These are phyloP conservation scores for Anoncus sp. DNA, from an alignment of 2,888 invertebrate genomes.

Conservation along the genomic window DNA sequence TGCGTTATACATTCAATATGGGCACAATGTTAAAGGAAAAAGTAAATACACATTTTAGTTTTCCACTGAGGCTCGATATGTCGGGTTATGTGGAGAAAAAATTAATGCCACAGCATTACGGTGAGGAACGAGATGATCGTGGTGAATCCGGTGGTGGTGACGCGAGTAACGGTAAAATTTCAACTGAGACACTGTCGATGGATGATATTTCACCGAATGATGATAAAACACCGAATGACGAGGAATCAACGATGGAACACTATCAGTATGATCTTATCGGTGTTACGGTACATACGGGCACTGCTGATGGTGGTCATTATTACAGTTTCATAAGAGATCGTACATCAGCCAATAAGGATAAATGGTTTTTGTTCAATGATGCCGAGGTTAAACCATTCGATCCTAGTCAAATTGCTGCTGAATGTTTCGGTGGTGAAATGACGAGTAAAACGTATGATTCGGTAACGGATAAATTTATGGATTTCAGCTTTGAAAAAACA, in stretches of 20 bases:
- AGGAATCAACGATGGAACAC: slow-evolving; percentile 88
- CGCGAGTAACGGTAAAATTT: slow-evolving; percentile 67
- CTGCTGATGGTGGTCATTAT: slow-evolving; percentile 98
- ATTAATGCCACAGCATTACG: slow-evolving; percentile 94
- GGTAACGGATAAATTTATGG: slow-evolving; percentile 98
- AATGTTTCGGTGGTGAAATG: slow-evolving; percentile 99
- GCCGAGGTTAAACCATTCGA: slow-evolving; percentile 98
- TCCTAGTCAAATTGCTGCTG: slow-evolving; percentile 96
- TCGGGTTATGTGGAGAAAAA: slow-evolving; percentile 97
- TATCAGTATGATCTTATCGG: slow-evolving; percentile 95
- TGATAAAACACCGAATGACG: slow-evolving; percentile 77
- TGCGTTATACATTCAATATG: slow-evolving; percentile 99
- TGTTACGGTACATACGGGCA: slow-evolving; percentile 99
- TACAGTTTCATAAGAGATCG: slow-evolving; percentile 98
- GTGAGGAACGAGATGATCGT: slow-evolving; percentile 85
- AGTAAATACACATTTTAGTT: slow-evolving; percentile 98
- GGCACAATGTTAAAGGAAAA: slow-evolving; percentile 98
- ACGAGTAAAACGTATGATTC: slow-evolving; percentile 99
- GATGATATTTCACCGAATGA: slow-evolving; percentile 71
- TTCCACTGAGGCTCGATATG: slow-evolving; percentile 97
- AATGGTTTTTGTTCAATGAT: slow-evolving; percentile 97
- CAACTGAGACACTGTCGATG: slow-evolving; percentile 35
- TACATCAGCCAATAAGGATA: slow-evolving; percentile 88
- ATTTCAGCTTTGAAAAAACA: slow-evolving; percentile 98
- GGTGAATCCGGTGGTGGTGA: slow-evolving; percentile 54